Percentiles rank a stretch among this genome's conserved stretches.
These are phyloP conservation scores for Phodopus roborovskii DNA, from an alignment of 2,113 vertebrate species.

Conservation along the genomic window DNA sequence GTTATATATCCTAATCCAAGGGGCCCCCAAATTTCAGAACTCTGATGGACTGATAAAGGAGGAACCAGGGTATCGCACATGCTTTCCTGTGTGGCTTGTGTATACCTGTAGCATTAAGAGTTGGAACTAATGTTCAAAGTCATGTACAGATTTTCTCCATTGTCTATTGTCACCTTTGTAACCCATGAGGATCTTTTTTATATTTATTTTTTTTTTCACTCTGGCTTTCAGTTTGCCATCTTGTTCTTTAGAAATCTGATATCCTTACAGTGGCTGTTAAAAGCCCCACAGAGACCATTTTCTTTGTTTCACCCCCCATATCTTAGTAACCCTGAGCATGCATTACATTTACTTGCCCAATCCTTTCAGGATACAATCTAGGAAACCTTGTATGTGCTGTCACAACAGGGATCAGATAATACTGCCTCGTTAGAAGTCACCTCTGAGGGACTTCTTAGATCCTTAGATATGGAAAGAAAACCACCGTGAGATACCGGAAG, in stretches of 20 bases:
- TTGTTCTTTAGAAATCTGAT: neutral
- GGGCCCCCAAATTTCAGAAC: constrained; percentile 31
- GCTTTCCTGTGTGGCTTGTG: neutral
- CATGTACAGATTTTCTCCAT: neutral
- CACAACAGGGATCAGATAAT: neutral
- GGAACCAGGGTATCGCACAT: neutral
- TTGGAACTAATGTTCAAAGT: neutral
- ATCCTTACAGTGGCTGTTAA: neutral
- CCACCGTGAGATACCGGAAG: neutral
- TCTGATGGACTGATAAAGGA: neutral
- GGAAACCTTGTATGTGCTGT: neutral
- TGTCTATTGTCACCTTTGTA: neutral
- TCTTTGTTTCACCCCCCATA: neutral
- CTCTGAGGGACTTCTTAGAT: neutral
- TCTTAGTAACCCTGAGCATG: neutral
- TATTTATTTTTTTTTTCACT: neutral
- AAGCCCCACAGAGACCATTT: neutral
- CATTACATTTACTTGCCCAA: neutral
- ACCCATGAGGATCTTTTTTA: neutral
- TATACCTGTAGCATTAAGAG: neutral
- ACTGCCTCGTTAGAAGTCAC: neutral
- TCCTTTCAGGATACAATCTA: neutral
- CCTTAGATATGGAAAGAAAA: neutral
- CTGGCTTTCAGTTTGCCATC: neutral
- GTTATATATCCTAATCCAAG: neutral